Evolutionary conservation across 2,113 vertebrate species (phyloP).

Genomic region (Vidua chalybeata): DNA sequence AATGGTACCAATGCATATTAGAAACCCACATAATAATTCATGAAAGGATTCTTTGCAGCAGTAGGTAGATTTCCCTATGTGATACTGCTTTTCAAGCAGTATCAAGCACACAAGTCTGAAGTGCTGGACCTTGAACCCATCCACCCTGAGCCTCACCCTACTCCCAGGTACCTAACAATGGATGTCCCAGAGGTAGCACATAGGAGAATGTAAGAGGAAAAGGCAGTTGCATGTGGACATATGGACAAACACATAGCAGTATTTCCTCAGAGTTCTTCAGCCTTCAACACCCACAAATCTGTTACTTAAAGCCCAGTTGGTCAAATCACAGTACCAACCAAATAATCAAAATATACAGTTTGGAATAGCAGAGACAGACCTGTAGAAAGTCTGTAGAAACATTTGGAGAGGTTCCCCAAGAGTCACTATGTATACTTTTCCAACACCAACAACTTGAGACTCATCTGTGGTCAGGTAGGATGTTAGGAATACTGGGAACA

Average conservation of each 20-base stretch:
- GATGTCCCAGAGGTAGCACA: background rate
- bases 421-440: background rate
- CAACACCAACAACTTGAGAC: background rate
- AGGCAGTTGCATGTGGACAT: fast-evolving
- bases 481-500: background rate
- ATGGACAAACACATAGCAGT: background rate
- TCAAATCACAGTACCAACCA: background rate
- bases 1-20: background rate
- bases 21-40: background rate
- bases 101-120: background rate
- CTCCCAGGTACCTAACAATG: too few relatives aligned
- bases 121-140: background rate
- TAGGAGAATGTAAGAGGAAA: background rate
- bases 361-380: background rate
- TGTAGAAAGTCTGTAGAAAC: background rate
- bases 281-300: background rate
- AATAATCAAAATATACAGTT: background rate
- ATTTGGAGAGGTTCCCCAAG: background rate
- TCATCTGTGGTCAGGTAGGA: background rate
- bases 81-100: background rate
- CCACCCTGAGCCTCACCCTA: background rate
- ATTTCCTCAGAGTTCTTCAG: background rate
- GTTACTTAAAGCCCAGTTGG: background rate
- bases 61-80: background rate
- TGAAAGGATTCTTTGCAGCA: background rate